phyloP scores from a whole-genome alignment of 1,140 invertebrate genomes.

The Penaeus vannamei region DNA sequence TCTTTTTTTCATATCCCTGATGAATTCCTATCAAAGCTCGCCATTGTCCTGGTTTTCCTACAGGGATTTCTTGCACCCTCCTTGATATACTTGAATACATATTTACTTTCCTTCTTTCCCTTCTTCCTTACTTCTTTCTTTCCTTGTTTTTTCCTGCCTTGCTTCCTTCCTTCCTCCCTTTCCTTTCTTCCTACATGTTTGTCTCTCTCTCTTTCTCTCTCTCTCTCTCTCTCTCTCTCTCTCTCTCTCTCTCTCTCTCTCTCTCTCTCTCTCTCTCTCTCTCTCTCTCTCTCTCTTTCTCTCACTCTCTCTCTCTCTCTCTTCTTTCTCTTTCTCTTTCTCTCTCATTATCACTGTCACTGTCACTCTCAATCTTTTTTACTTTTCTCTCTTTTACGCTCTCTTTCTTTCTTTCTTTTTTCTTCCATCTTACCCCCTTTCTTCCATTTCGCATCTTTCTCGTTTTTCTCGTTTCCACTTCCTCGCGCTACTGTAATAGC shows the following conservation, averaged over 20 bases:
- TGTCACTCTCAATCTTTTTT: neutral
- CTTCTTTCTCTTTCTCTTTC: neutral
- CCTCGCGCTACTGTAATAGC: no score
- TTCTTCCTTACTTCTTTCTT: no score
- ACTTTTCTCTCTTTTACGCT: neutral
- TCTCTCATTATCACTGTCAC: neutral
- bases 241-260: neutral
- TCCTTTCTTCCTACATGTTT: no score
- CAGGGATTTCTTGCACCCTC: no score
- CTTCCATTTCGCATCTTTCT: neutral
- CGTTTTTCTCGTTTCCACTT: neutral
- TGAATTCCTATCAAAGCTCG: no score
- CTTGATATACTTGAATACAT: no score
- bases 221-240: neutral
- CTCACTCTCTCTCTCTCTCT: neutral
- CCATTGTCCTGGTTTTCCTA: no score
- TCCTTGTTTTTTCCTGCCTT: no score
- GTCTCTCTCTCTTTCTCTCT: no score
- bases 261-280: neutral
- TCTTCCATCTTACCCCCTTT: neutral
- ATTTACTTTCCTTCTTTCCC: no score
- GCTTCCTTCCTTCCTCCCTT: no score
- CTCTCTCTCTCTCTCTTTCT: neutral
- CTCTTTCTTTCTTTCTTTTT: conserved; percentile 29
- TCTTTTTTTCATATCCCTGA: no score